phyloP scores from a whole-genome alignment of 2,113 vertebrate genomes.

The Tragelaphus buxtoni region DNA sequence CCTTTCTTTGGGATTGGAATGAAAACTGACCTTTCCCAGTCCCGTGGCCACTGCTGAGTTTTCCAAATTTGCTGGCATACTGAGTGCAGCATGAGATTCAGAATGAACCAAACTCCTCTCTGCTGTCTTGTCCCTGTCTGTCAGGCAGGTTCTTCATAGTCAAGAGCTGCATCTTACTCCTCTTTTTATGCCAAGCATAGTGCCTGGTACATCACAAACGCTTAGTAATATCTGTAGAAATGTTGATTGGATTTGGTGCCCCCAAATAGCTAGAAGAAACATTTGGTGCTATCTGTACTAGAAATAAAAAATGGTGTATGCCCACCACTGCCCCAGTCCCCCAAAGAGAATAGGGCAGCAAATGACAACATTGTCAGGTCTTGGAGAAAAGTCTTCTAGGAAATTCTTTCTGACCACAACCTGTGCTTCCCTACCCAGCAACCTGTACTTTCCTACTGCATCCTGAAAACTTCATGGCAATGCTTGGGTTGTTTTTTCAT shows the following conservation, averaged over 20 bases:
- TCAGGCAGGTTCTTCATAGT: neutral
- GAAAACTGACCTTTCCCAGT: neutral
- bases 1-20: neutral
- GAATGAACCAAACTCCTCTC: neutral
- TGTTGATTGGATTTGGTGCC: neutral
- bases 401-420: neutral
- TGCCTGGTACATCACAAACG: neutral
- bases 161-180: neutral
- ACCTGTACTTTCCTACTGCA: too few relatives aligned
- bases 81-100: neutral
- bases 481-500: neutral
- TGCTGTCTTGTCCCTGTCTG: accelerated
- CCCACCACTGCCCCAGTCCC: accelerated
- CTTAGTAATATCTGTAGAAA: neutral
- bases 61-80: neutral
- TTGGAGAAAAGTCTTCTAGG: neutral
- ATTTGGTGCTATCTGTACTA: neutral
- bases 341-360: neutral
- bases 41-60: neutral
- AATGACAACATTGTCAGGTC: accelerated
- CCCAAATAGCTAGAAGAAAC: neutral
- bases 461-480: neutral
- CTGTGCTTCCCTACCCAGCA: neutral
- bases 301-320: neutral
- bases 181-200: neutral